These are phyloP conservation scores for Eospalax fontanierii DNA, from an alignment of 2,797 vertebrate genomes.

Conservation along the genomic window DNA sequence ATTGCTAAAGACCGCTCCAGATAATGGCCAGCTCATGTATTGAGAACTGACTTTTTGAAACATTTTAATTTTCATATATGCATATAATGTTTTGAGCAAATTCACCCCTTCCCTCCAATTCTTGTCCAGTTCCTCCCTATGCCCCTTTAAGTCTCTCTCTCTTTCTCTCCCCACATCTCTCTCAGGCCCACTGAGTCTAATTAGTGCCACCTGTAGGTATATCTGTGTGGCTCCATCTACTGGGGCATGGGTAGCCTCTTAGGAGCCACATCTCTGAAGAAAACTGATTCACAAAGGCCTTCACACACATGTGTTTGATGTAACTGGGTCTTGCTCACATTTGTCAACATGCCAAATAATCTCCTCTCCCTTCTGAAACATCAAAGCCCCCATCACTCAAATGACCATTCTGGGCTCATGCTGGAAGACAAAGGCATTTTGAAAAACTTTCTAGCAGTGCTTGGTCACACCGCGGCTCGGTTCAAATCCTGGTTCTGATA, in stretches of 20 bases:
- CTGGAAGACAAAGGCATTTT: neutral
- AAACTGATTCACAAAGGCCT: neutral
- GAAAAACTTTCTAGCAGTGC: neutral
- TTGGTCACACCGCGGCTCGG: neutral
- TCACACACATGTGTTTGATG: neutral
- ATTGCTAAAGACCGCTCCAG: constrained; percentile 29
- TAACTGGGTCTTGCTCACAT: neutral
- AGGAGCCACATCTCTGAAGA: too few species aligned
- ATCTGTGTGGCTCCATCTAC: too few species aligned
- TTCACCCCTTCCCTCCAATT: too few species aligned
- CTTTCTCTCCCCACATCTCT: too few species aligned
- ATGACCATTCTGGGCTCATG: neutral
- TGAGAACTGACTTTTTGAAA: constrained; percentile 12
- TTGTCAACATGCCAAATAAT: neutral
- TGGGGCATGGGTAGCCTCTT: too few species aligned
- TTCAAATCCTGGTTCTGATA: neutral
- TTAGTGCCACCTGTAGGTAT: too few species aligned
- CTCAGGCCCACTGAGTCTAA: too few species aligned
- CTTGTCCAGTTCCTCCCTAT: too few species aligned
- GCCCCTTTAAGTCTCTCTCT: too few species aligned
- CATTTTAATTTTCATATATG: too few species aligned
- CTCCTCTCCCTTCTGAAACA: constrained; percentile 70
- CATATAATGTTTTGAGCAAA: too few species aligned
- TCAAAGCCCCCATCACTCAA: neutral
- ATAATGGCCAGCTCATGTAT: neutral